Percentiles rank a stretch among this genome's conserved stretches.
Conservation (phyloP, 1,140 invertebrate species). For the Zaprionus inermis region DNA sequence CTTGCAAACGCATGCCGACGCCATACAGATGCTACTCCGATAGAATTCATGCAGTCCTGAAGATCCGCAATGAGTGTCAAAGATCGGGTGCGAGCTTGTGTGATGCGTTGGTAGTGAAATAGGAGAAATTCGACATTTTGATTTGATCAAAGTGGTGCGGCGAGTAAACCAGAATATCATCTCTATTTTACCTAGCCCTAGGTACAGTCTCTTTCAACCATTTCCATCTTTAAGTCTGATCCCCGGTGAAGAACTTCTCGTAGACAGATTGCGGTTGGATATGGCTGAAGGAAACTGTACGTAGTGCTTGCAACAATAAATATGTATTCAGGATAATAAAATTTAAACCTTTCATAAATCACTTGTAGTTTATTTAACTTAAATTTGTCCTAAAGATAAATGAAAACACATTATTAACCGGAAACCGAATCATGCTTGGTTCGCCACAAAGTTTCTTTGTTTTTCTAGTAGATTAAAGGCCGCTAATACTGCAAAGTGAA, state of each 20-base stretch:
- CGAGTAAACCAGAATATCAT: too few relatives aligned
- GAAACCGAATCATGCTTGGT: too few relatives aligned
- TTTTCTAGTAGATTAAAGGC: neutral
- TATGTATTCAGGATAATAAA: neutral
- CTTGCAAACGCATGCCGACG: constrained; percentile 20
- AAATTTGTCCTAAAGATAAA: too few relatives aligned
- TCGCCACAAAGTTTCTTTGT: too few relatives aligned
- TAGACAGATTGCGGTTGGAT: neutral
- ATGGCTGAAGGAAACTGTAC: neutral
- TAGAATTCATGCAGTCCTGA: neutral
- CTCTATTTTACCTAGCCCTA: too few relatives aligned
- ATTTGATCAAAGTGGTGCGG: too few relatives aligned
- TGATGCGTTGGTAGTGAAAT: neutral
- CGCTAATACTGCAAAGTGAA: neutral
- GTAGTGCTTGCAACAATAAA: neutral
- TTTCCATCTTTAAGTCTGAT: neutral
- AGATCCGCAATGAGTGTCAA: neutral
- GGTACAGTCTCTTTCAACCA: neutral
- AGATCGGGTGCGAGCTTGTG: neutral
- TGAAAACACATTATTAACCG: too few relatives aligned
- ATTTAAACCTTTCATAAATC: neutral
- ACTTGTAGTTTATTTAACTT: too few relatives aligned
- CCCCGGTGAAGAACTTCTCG: neutral
- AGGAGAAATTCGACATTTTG: too few relatives aligned
- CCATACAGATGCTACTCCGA: constrained; percentile 50